Base-by-base conservation (phyloP, 2,888 invertebrate genomes). In the Thelaira solivaga region DNA sequence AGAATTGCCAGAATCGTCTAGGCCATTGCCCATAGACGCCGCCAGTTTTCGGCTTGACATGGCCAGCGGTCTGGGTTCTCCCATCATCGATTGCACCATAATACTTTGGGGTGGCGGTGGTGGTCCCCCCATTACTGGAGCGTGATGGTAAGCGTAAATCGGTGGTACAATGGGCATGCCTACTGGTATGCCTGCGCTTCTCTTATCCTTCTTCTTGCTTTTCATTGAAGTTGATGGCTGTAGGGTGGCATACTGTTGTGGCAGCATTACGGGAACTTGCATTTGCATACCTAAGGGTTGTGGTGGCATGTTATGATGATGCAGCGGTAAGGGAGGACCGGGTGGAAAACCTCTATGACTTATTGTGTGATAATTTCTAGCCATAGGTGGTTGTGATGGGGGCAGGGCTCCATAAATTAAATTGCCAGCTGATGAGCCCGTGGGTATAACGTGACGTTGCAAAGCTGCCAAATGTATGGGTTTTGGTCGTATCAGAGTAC, bases 11-110 rank as follows among this genome's bases (percentile, higher is more conserved):
- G 88, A 88, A 75, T 89, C 89, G 82, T 93, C 93, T 62, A 94
- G 86, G 0, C 91, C 91, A 64, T 93, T 93, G 81, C 92, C 93
- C 85, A 92, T 91, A 80, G 93, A 93, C 55, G 93, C 93, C 7
- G 94, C 92, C 83, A 94, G 89, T 85, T 93, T 91, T 79, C 91
- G 90, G 83, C 88, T 91, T 77, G 91, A 86, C 85, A 90, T 90
- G 57, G 86, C 87, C 80, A 92, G 86, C 0, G 92, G 91, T 1
- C 91, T 88, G 6, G 90, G 89, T 82, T 92, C 92, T 83, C 86
- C 92, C 83, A 90, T 91, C 83, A 90, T 92, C 82, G 92, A 93
- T 86, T 92, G 93, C 10, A 86, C 84, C 86, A 86, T 90, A 83
- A 84, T 90, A 6, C 89, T 88, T 16, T 90, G 87, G 29, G 90